phyloP scores from a whole-genome alignment of 2,797 vertebrate genomes.

The Rhinella marina region DNA sequence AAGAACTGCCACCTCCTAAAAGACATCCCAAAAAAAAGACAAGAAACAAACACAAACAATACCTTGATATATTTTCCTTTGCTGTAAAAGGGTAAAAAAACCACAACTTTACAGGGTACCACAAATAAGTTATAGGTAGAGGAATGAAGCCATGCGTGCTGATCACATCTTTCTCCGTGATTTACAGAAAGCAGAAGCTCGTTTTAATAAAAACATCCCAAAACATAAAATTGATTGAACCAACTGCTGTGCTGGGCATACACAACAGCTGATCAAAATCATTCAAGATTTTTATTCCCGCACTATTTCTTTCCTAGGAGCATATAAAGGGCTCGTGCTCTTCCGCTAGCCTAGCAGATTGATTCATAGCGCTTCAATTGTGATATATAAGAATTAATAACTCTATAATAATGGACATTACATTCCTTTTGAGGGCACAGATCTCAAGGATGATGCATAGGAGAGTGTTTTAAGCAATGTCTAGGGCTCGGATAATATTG shows the following conservation, averaged over 20 bases:
- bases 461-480: slow-evolving; percentile 17
- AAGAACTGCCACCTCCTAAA: neutral
- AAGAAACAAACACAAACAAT: slow-evolving; percentile 15
- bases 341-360: slow-evolving; percentile 37
- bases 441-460: slow-evolving; percentile 21
- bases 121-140: slow-evolving; percentile 56
- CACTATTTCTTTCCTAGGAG: slow-evolving; percentile 69
- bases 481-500: slow-evolving; percentile 10
- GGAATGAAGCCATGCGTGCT: slow-evolving; percentile 65
- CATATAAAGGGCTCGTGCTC: slow-evolving; percentile 63
- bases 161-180: slow-evolving; percentile 71
- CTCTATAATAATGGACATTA: slow-evolving; percentile 38
- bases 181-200: slow-evolving; percentile 76
- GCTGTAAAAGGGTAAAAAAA: neutral
- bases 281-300: slow-evolving; percentile 74
- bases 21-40: neutral
- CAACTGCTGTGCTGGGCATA: slow-evolving; percentile 76
- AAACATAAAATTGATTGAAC: slow-evolving; percentile 79
- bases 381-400: slow-evolving; percentile 53
- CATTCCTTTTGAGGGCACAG: slow-evolving; percentile 37
- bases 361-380: slow-evolving; percentile 48
- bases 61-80: slow-evolving; percentile 8
- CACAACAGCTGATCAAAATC: slow-evolving; percentile 75
- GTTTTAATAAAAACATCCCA: slow-evolving; percentile 77
- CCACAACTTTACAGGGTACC: slow-evolving; percentile 48